A percentile compares a stretch with the other conserved stretches of the same genome.
These are phyloP conservation scores for human DNA, from an alignment of 2,113 vertebrate species.

Conservation along the genomic window GRCh38 chr2:65854501-65855000, in stretches of 20 bases:
- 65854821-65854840: conserved; percentile 86
- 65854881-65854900: conserved; percentile 74
- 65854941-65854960: conserved; percentile 72
- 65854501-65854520: conserved; percentile 38
- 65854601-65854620: conserved; percentile 85
- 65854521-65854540: conserved; percentile 71
- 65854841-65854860: conserved; percentile 82
- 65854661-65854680: conserved; percentile 87
- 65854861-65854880: conserved; percentile 79
- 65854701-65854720: conserved; percentile 88
- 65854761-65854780: conserved; percentile 85
- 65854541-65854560: conserved; percentile 82
- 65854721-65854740: conserved; percentile 86
- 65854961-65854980: conserved; percentile 69
- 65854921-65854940: conserved; percentile 5
- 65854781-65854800: conserved; percentile 80
- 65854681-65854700: conserved; percentile 87
- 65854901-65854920: conserved; percentile 62
- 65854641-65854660: conserved; percentile 85
- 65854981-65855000: conserved; percentile 67
- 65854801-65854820: conserved; percentile 76
- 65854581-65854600: conserved; percentile 80
- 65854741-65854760: conserved; percentile 84
- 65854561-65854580: conserved; percentile 74
- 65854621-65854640: conserved; percentile 86